phyloP scores from a whole-genome alignment of 2,888 invertebrate species.

The Drosophila pseudotakahashii region DNA sequence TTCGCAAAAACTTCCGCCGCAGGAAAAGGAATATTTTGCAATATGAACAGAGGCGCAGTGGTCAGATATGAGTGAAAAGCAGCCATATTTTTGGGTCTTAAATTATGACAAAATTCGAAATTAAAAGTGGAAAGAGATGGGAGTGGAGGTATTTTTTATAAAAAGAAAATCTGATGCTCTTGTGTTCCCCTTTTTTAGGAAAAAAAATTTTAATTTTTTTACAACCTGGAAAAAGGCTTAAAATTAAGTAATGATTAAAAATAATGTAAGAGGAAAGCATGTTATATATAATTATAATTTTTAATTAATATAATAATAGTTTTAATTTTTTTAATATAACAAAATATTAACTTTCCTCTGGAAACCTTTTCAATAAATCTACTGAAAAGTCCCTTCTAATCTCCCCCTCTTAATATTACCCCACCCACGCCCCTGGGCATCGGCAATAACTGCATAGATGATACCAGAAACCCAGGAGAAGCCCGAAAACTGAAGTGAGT shows the following conservation, averaged over 20 bases:
- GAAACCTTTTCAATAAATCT: background rate
- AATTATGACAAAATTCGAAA: background rate
- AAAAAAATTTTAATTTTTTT: no score
- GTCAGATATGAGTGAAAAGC: background rate
- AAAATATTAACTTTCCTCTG: no score
- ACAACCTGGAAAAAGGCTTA: no score
- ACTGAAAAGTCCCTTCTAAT: background rate
- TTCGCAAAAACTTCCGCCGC: constrained; percentile 18
- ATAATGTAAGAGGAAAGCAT: no score
- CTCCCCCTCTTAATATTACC: background rate
- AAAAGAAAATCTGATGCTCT: no score
- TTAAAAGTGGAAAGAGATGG: background rate
- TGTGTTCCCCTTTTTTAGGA: no score
- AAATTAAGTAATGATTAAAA: no score
- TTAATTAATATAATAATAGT: no score
- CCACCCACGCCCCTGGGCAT: constrained; percentile 40
- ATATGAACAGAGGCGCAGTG: constrained; percentile 1
- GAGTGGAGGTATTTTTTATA: no score
- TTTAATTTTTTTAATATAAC: no score
- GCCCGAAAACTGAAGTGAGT: constrained; percentile 10
- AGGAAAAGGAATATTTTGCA: constrained; percentile 19
- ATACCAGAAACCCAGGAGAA: constrained; percentile 15
- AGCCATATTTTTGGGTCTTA: background rate
- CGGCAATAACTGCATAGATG: constrained; percentile 50
- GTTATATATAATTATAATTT: no score